Evolutionary conservation across 2,113 vertebrate genomes (phyloP).

Genomic region (Tragelaphus imberbis): DNA sequence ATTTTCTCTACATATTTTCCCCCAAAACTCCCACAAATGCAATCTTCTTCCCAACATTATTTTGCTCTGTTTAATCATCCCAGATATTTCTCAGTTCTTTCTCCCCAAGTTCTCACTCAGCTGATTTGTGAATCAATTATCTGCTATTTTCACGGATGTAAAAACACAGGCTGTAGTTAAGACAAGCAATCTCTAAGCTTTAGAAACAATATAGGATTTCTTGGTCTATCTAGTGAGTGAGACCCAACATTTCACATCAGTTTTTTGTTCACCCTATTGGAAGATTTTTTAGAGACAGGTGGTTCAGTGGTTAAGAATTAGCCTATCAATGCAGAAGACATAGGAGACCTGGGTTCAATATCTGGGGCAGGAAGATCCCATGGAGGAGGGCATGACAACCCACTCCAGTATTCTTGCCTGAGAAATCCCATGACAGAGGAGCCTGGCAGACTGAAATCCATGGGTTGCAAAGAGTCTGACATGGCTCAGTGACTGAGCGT

Average conservation of each 20-base stretch:
- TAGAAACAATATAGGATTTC: neutral
- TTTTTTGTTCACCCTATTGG: neutral
- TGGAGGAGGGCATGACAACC: neutral
- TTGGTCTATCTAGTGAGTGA: neutral
- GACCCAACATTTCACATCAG: neutral
- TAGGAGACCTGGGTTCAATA: neutral
- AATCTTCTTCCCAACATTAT: neutral
- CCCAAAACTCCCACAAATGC: neutral
- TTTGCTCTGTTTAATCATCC: neutral
- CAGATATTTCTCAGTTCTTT: neutral
- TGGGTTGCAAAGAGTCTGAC: neutral
- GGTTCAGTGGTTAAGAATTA: neutral
- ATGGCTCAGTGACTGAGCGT: neutral
- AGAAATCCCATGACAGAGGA: neutral
- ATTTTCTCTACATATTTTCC: neutral
- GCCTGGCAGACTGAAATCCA: neutral
- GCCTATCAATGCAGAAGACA: neutral
- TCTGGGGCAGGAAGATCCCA: neutral
- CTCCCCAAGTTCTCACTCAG: neutral
- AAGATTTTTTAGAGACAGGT: neutral
- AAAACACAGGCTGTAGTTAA: neutral
- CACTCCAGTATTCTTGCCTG: neutral
- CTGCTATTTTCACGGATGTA: neutral
- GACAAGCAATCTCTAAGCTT: neutral
- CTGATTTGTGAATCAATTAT: slow-evolving; percentile 15